Conservation (phyloP, 64 coral and sea anemone species). For the Anthopleura sola region DNA sequence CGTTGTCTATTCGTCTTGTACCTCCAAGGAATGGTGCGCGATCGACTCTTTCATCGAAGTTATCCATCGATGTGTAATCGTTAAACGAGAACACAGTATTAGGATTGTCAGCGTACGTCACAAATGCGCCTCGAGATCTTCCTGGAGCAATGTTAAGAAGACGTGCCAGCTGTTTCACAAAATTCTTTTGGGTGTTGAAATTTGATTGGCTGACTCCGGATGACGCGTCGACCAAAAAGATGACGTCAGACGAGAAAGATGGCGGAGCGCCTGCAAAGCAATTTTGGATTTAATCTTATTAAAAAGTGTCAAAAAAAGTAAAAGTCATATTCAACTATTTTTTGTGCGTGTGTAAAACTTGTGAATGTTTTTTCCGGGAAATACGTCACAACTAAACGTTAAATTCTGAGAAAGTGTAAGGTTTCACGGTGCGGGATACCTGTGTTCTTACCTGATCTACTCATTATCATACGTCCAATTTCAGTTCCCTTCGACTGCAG, state of each 20-base stretch:
- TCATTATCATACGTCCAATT: background rate
- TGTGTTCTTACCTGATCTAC: background rate
- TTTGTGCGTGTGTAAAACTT: no score
- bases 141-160: slow-evolving; percentile 30
- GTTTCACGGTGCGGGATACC: background rate
- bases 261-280: background rate
- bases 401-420: no score
- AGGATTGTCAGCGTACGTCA: slow-evolving; percentile 35
- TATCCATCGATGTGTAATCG: slow-evolving; percentile 8
- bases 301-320: no score
- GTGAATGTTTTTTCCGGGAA: no score
- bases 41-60: background rate
- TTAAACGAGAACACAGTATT: slow-evolving; percentile 10
- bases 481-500: background rate
- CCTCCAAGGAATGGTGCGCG: slow-evolving; percentile 10
- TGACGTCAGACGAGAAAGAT: slow-evolving; percentile 45
- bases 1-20: slow-evolving; percentile 39
- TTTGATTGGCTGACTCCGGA: slow-evolving; percentile 13
- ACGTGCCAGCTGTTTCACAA: slow-evolving; percentile 34
- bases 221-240: slow-evolving; percentile 44
- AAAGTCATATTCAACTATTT: no score
- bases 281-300: background rate
- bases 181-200: slow-evolving; percentile 34
- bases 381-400: no score
- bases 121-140: slow-evolving; percentile 37